Evolutionary conservation across 2,888 invertebrate species (phyloP).

Genomic region (Camptogramma bilineatum): DNA sequence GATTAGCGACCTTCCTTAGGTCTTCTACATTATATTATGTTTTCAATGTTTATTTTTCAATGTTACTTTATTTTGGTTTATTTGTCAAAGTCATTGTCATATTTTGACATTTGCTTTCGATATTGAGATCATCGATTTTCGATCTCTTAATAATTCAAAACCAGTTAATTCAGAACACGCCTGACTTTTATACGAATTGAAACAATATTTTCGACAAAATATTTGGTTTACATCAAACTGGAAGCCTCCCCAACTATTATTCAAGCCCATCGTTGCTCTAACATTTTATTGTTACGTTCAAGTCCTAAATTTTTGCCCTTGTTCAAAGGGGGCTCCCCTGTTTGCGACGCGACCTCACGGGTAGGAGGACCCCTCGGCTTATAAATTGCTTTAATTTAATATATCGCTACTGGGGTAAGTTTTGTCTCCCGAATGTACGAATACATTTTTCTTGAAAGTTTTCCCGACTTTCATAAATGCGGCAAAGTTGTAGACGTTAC

Average conservation of each 20-base stretch:
- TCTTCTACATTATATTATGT: no score
- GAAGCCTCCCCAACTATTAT: constrained; percentile 31
- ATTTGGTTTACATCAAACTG: constrained; percentile 7
- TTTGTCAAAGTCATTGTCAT: no score
- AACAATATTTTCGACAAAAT: background rate
- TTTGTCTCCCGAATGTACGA: constrained; percentile 39
- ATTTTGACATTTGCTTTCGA: no score
- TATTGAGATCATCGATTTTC: no score
- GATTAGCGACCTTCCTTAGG: no score
- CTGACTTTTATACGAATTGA: background rate
- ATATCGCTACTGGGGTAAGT: constrained; percentile 48
- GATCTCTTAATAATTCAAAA: no score
- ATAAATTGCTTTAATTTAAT: constrained; percentile 81
- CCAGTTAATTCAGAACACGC: background rate
- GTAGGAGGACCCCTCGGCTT: constrained; percentile 63
- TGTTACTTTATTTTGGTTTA: no score
- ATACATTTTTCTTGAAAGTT: constrained; percentile 44
- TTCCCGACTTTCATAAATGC: constrained; percentile 38
- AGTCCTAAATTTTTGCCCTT: constrained; percentile 27
- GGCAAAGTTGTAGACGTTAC: constrained; percentile 19
- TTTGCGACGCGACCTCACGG: constrained; percentile 23
- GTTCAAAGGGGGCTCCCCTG: constrained; percentile 24
- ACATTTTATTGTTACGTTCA: constrained; percentile 33
- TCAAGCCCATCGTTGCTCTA: constrained; percentile 28
- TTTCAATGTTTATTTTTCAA: no score